Conservation (phyloP, 1,140 invertebrate genomes). For the Araneus ventricosus region DNA sequence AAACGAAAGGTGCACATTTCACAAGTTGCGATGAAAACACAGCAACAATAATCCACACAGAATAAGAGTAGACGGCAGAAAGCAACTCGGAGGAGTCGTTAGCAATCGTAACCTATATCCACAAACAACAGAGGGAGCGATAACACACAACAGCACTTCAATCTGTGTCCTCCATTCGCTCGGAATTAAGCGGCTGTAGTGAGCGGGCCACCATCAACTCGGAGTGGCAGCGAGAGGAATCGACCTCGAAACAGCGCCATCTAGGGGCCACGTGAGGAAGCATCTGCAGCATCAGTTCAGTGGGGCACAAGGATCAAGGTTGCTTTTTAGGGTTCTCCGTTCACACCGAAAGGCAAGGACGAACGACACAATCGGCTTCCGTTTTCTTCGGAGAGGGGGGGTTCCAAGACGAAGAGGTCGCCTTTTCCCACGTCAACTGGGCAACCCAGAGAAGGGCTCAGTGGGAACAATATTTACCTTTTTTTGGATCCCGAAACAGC, state of each 20-base stretch:
- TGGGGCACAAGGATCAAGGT: conserved; percentile 72
- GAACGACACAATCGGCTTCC: conserved; percentile 65
- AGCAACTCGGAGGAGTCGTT: not conserved
- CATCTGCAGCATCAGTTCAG: conserved; percentile 49
- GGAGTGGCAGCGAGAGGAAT: not conserved
- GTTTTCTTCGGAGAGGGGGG: conserved; percentile 43
- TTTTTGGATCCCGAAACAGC: not conserved
- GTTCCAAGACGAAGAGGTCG: not conserved
- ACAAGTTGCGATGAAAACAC: not conserved
- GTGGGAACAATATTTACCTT: conserved; percentile 5
- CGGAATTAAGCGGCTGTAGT: not conserved
- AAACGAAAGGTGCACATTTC: not conserved
- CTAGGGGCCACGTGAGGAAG: conserved; percentile 64
- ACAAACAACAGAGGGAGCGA: not conserved
- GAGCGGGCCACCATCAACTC: conserved; percentile 18
- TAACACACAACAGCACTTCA: not conserved
- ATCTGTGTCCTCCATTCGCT: not conserved
- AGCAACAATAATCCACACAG: not conserved
- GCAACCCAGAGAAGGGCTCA: not conserved
- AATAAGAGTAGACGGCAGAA: too few species aligned
- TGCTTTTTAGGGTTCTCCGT: conserved; percentile 27
- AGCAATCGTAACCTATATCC: not conserved
- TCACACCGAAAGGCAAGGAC: conserved; percentile 37
- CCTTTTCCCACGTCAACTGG: conserved; percentile 51
- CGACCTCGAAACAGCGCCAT: conserved; percentile 55